Evolutionary conservation across 2,888 invertebrate species (phyloP), one percentile per base, ranked within the genome.

Genomic region (Scaptomyza flava): DNA sequence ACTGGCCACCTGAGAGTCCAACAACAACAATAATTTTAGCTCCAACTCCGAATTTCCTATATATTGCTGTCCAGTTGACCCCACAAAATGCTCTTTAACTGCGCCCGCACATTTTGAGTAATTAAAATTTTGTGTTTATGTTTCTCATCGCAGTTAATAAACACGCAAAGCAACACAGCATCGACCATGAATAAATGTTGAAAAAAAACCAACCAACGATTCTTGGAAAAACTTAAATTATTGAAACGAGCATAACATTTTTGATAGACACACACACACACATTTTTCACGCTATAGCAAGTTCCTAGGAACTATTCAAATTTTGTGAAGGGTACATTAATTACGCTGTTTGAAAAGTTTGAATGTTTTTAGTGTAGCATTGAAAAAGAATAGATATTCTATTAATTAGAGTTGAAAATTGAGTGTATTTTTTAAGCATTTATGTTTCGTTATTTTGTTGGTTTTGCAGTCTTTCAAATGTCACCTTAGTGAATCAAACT

Each of bases 101-200:
- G 82, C 82, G 79, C 82, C 87, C 84, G 82, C 82, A 87, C 82
- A 86, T 87, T 82, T 82, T 38, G 59, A 84, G 84, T 81, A 82
- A 82, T 82, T 87, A 82, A 87, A 87, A 87, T 84, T 87, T 75
- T 83, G 81, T 82, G 82, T 82, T 82, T 82, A 87, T 87, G 80
- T 82, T 87, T 73, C 9, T 17, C 60, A 65, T 50, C 63, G 70
- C 58, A 67, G 73, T 65, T 73, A 68, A 48, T 77, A 58, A 60
- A 69, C 75, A 77, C 64, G 68, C 74, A 72, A 43, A 50, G 31
- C 42, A 48, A 9, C 42, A 52, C 61, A 71, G 51, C 76, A 66
- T 12, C 68, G 70, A 75, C 72, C 85, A 79, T 84, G 79, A 81
- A 81, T 68, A 63, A 81, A 65, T 71, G 38, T 36, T 63, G 41